These are phyloP conservation scores for Clamator glandarius DNA, from an alignment of 2,797 vertebrate species.

Conservation along the genomic window DNA sequence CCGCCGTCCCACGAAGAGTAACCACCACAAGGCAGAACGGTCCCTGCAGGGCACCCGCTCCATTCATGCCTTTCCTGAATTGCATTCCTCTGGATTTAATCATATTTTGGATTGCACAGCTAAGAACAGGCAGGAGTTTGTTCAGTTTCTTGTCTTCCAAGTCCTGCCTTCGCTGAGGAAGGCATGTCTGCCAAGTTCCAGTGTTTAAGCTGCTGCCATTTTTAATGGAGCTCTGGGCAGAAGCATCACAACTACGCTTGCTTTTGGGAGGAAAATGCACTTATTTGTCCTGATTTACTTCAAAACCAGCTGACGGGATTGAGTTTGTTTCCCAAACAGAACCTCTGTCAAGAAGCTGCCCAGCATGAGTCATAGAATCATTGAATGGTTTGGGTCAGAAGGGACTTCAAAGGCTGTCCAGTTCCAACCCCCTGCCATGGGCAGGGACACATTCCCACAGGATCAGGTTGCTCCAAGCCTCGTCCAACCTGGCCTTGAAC, in stretches of 20 bases:
- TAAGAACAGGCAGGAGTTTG: background rate
- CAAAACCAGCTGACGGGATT: too few relatives aligned
- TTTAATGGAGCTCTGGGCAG: background rate
- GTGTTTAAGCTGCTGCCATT: background rate
- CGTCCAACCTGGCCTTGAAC: too few relatives aligned
- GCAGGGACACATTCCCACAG: too few relatives aligned
- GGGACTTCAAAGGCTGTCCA: too few relatives aligned
- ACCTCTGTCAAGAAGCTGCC: too few relatives aligned
- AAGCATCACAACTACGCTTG: background rate
- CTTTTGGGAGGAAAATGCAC: background rate
- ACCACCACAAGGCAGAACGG: background rate
- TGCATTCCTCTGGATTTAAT: constrained; percentile 10
- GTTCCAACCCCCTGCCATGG: too few relatives aligned
- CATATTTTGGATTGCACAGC: background rate
- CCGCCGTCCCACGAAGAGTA: background rate
- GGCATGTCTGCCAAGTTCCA: background rate
- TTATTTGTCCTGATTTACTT: too few relatives aligned
- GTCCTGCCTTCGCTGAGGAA: background rate
- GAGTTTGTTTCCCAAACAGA: too few relatives aligned
- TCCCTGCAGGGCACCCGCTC: background rate
- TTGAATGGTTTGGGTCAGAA: too few relatives aligned
- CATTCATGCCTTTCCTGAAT: constrained; percentile 38
- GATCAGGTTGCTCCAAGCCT: too few relatives aligned
- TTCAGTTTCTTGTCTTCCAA: background rate
- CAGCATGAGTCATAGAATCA: too few relatives aligned